Evolutionary conservation across 2,113 vertebrate genomes (phyloP).

Genomic region (Suricata suricatta): DNA sequence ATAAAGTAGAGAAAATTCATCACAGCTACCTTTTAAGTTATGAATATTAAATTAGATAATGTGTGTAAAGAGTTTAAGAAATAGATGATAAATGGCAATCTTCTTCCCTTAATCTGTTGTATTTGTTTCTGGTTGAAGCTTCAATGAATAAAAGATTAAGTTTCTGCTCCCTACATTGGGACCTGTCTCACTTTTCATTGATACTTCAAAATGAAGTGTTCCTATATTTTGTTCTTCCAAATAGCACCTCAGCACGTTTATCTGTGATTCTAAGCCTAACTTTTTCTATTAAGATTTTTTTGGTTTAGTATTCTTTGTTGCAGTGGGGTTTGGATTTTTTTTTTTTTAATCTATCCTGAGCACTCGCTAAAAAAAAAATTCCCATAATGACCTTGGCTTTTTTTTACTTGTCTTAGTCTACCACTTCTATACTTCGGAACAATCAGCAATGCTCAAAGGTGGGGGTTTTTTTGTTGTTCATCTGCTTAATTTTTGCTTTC

Average conservation of each 20-base stretch:
- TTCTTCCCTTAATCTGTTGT: background rate
- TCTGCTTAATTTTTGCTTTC: conserved; percentile 48
- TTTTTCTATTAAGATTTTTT: background rate
- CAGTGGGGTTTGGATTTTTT: background rate
- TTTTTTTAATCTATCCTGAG: background rate
- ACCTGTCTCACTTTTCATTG: background rate
- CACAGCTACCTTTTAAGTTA: background rate
- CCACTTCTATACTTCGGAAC: background rate
- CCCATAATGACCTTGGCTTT: background rate
- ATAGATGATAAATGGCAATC: background rate
- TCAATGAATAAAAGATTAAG: background rate
- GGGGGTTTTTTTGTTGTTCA: background rate
- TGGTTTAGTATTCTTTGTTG: background rate
- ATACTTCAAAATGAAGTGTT: background rate
- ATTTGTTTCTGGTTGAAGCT: background rate
- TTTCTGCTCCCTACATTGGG: background rate
- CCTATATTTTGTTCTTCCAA: background rate
- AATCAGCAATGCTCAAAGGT: background rate
- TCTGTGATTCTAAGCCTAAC: background rate
- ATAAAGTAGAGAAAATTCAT: background rate
- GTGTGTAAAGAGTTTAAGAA: background rate
- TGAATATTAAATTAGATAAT: background rate
- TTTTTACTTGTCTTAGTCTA: background rate
- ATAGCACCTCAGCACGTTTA: background rate
- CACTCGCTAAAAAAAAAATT: background rate